Conservation (phyloP, 2,797 vertebrate genomes). For the Takifugu ocellatus region DNA sequence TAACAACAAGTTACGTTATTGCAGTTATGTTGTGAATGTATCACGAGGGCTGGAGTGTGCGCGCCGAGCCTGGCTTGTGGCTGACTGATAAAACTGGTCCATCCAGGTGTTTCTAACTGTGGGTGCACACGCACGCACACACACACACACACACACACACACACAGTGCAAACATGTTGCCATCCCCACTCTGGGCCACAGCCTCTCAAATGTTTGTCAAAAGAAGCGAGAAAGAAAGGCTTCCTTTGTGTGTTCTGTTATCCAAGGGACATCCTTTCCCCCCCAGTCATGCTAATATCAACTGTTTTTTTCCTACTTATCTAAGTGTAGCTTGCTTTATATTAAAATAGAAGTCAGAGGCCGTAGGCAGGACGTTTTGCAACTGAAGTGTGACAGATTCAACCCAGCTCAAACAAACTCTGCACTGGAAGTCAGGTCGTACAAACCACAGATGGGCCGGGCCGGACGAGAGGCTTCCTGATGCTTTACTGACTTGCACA, state of each 20-base stretch:
- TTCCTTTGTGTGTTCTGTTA: slow-evolving; percentile 1
- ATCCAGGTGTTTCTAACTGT: slow-evolving; percentile 44
- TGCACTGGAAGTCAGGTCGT: not conserved
- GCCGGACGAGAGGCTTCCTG: not conserved
- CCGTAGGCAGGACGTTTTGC: slow-evolving; percentile 15
- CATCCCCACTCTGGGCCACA: slow-evolving; percentile 3
- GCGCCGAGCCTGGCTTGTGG: slow-evolving; percentile 33
- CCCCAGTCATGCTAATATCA: no score
- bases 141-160: slow-evolving; percentile 26
- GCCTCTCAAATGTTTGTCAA: slow-evolving; percentile 12
- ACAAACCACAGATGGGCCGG: not conserved
- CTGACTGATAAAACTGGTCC: slow-evolving; percentile 64
- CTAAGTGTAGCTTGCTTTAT: slow-evolving; percentile 14
- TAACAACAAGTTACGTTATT: slow-evolving; percentile 10
- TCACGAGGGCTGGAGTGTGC: slow-evolving; percentile 21
- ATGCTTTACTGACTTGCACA: slow-evolving; percentile 1
- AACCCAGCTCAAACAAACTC: slow-evolving; percentile 17
- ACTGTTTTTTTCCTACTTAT: slow-evolving; percentile 16
- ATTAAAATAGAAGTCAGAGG: slow-evolving; percentile 13
- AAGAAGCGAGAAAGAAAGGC: slow-evolving; percentile 2
- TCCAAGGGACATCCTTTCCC: not conserved
- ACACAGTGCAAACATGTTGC: slow-evolving; percentile 19
- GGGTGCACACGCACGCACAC: slow-evolving; percentile 22
- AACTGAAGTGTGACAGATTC: slow-evolving; percentile 23
- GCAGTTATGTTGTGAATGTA: slow-evolving; percentile 22